A percentile compares a stretch with the other conserved stretches of the same genome.
phyloP scores from a whole-genome alignment of 1,140 invertebrate genomes.

The Drosophila guanche region DNA sequence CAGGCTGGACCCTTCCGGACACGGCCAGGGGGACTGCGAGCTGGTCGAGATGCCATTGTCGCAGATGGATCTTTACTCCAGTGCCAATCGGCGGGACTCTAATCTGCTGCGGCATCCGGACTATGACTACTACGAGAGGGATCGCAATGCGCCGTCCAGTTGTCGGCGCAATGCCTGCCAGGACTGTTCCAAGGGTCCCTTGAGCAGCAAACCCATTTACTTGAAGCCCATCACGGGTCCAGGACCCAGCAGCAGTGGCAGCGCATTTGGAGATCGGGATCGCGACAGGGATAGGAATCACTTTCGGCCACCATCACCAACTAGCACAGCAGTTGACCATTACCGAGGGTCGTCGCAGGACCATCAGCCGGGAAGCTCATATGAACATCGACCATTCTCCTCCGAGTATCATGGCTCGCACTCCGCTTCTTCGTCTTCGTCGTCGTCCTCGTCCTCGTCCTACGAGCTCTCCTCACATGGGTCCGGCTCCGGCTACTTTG shows the following conservation, averaged over 20 bases:
- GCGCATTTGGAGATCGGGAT: slow-evolving; percentile 30
- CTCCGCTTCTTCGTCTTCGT: slow-evolving; percentile 20
- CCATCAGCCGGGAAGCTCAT: slow-evolving; percentile 55
- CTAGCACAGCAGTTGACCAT: slow-evolving; percentile 74
- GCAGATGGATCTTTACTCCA: slow-evolving; percentile 86
- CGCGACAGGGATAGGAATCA: slow-evolving; percentile 57
- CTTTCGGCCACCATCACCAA: slow-evolving; percentile 34
- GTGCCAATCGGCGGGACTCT: slow-evolving; percentile 69
- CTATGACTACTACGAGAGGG: slow-evolving; percentile 90
- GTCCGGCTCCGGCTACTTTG: slow-evolving; percentile 68
- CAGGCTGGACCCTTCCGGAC: slow-evolving; percentile 86
- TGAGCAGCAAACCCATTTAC: slow-evolving; percentile 65
- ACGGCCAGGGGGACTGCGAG: slow-evolving; percentile 89
- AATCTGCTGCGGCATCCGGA: slow-evolving; percentile 86
- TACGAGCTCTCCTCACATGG: slow-evolving; percentile 76
- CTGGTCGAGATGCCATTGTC: slow-evolving; percentile 88
- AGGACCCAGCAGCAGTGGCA: slow-evolving; percentile 32
- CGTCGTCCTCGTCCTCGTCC: slow-evolving; percentile 41
- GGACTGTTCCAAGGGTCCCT: slow-evolving; percentile 71
- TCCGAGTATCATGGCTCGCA: slow-evolving; percentile 64
- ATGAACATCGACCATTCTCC: slow-evolving; percentile 68
- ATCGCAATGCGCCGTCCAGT: slow-evolving; percentile 85
- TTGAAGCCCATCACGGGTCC: slow-evolving; percentile 71
- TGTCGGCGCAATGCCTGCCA: slow-evolving; percentile 77
- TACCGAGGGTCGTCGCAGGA: slow-evolving; percentile 68